Conservation (phyloP, 1,140 invertebrate genomes). For the Tetranychus cinnabarinus region DNA sequence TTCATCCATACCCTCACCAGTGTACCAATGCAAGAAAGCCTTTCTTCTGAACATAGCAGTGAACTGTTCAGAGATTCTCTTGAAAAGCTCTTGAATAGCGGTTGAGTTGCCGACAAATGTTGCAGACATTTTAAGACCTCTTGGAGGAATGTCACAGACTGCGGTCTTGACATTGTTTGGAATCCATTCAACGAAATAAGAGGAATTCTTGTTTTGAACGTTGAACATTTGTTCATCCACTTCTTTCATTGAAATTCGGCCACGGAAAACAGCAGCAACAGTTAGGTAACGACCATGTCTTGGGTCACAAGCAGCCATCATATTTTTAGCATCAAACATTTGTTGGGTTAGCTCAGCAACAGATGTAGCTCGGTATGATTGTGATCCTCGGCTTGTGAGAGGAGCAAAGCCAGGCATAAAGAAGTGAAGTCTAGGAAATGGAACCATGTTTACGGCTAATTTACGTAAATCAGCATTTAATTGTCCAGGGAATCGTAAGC, state of each 20-base stretch:
- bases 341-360: slow-evolving; percentile 38
- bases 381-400: slow-evolving; percentile 58
- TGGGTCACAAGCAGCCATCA: slow-evolving; percentile 50
- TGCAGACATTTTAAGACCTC: too few relatives aligned
- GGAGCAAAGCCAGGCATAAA: slow-evolving; percentile 40
- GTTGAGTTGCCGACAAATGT: too few relatives aligned
- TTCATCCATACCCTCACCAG: too few relatives aligned
- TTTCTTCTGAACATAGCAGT: too few relatives aligned
- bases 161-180: slow-evolving; percentile 22
- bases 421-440: slow-evolving; percentile 36
- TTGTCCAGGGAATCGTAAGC: too few relatives aligned
- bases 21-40: too few relatives aligned
- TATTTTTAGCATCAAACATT: slow-evolving; percentile 35
- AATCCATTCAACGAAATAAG: slow-evolving; percentile 44
- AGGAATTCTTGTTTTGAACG: slow-evolving; percentile 33
- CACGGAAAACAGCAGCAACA: slow-evolving; percentile 35
- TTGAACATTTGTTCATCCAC: slow-evolving; percentile 37
- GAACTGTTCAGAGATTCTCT: too few relatives aligned
- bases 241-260: slow-evolving; percentile 28
- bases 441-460: slow-evolving; percentile 91
- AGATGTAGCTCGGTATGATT: slow-evolving; percentile 49
- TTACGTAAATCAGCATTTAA: slow-evolving; percentile 20
- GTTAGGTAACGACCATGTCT: slow-evolving; percentile 38
- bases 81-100: too few relatives aligned
- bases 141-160: too few relatives aligned